Evolutionary conservation across 2,888 invertebrate genomes (phyloP), one percentile per base, ranked within the genome.

Genomic region (Stegana nigrithorax): DNA sequence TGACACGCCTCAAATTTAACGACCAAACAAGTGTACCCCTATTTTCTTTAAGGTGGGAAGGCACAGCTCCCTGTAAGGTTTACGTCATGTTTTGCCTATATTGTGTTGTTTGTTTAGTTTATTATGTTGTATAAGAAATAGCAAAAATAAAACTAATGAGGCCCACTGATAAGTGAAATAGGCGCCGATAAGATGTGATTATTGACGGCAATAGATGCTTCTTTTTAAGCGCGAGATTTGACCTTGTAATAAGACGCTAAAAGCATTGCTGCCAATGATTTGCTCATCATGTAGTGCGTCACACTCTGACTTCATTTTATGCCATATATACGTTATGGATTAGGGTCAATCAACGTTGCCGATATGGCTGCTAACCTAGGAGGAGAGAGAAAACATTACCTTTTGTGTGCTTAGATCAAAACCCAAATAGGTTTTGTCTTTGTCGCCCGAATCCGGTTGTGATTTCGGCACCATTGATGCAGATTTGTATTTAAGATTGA

Each of bases 351-450:
- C n/a, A n/a, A n/a, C n/a, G n/a, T n/a, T n/a, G n/a, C n/a, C n/a
- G n/a, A n/a, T n/a, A n/a, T n/a, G n/a, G n/a, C n/a, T n/a, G n/a
- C n/a, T n/a, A n/a, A n/a, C n/a, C n/a, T n/a, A 29, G 29, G 29
- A 10, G 29, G 29, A 45, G 45, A 3, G 21, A 12, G 21, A 39
- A 10, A 4, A 8, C 39, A 39, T n/a, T 12, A 83, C 94, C 90
- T 93, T 92, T 87, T 95, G 94, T 19, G 95, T 94, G 84, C 94
- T 94, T 82, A 94, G 89, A 88, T 95, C 95, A 77, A 95, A 89
- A 63, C 94, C 94, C 78, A 95, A 88, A 87, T 91, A 94, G 73
- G 91, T 90, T 12, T 70, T 71, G 50, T 68, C 66, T 5, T 44
- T 59, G 39, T 74, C 73, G n/a, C n/a, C n/a, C 14, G 67, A 64